phyloP scores from a whole-genome alignment of 2,113 vertebrate genomes.

The Aplodontia rufa region DNA sequence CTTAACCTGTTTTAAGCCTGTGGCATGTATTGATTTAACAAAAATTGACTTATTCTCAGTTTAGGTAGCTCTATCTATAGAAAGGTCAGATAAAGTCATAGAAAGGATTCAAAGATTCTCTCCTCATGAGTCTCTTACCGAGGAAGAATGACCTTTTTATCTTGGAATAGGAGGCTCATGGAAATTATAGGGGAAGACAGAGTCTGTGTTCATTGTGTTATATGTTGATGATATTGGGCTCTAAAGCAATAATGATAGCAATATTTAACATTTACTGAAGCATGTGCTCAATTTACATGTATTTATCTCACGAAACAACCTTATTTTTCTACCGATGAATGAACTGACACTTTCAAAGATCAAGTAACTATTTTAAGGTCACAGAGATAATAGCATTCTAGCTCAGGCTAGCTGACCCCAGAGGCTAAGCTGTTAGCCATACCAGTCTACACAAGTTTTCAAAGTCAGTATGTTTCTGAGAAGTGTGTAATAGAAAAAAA shows the following conservation, averaged over 20 bases:
- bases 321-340: not conserved
- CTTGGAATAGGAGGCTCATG: not conserved
- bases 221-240: not conserved
- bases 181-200: not conserved
- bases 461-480: conserved; percentile 26
- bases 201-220: not conserved
- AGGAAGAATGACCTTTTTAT: not conserved
- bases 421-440: not conserved
- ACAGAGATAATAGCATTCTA: not conserved
- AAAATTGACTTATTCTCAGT: not conserved
- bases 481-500: not conserved
- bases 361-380: not conserved
- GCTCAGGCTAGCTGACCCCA: not conserved
- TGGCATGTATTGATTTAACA: not conserved
- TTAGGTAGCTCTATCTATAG: not conserved
- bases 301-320: not conserved
- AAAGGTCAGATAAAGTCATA: not conserved
- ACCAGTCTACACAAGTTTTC: not conserved
- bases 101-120: not conserved
- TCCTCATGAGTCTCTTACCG: not conserved
- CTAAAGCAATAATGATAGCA: not conserved
- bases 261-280: not conserved
- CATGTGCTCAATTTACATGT: not conserved
- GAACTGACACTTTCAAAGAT: not conserved
- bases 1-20: not conserved